A percentile compares a stretch with the other conserved stretches of the same genome.
phyloP scores from a whole-genome alignment of 2,113 vertebrate genomes.

The Ariopsis seemanni region DNA sequence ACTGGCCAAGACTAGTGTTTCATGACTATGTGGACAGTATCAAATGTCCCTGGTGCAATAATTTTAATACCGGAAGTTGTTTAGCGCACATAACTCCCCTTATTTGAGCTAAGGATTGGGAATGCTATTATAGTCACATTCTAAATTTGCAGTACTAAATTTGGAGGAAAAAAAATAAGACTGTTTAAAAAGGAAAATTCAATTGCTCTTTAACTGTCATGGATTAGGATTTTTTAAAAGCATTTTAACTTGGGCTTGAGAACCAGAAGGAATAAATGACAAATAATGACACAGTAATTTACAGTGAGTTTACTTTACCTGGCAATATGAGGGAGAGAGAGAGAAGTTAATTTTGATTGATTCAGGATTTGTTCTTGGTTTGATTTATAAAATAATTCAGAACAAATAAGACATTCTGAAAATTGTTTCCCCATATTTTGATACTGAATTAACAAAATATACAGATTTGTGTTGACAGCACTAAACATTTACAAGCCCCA shows the following conservation, averaged over 20 bases:
- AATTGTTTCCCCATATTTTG: conserved; percentile 19
- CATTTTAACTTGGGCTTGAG: not conserved
- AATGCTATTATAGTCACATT: not conserved
- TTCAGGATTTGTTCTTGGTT: conserved; percentile 41
- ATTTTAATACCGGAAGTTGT: not conserved
- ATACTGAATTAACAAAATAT: conserved; percentile 41
- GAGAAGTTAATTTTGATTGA: not conserved
- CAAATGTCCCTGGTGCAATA: not conserved
- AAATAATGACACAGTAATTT: not conserved
- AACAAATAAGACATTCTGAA: conserved; percentile 30
- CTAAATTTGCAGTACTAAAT: not conserved
- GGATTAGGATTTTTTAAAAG: not conserved
- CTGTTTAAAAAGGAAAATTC: not conserved
- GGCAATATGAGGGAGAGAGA: not conserved
- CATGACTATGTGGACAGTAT: not conserved
- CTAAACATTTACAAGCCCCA: conserved; percentile 36
- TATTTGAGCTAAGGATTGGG: not conserved
- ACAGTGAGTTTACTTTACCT: conserved; percentile 10
- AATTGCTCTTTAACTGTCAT: not conserved
- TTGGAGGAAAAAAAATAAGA: not conserved
- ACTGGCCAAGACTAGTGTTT: not conserved
- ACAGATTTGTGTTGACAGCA: conserved; percentile 44
- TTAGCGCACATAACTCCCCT: not conserved
- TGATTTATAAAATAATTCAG: conserved; percentile 12
- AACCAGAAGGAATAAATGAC: not conserved